Evolutionary conservation across 2,797 vertebrate species (phyloP).

Genomic region (Rallus crepitans): DNA sequence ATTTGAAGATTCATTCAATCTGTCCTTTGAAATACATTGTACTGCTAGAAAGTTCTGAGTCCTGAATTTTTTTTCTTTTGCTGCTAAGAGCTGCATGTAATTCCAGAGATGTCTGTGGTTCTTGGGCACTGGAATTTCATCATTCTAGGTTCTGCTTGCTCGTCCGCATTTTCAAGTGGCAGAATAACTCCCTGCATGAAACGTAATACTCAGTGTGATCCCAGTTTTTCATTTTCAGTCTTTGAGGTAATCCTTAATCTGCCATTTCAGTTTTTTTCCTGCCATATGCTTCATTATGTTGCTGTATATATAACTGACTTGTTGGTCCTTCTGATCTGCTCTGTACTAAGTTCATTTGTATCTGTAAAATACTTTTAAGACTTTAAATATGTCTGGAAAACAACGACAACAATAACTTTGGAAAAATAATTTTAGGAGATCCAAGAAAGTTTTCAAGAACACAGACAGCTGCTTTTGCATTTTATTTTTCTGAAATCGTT

Average conservation of each 20-base stretch:
- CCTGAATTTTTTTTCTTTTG: not conserved
- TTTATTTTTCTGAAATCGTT: slow-evolving; percentile 15
- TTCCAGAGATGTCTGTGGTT: slow-evolving; percentile 17
- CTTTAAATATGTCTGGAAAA: slow-evolving; percentile 27
- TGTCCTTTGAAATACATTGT: not conserved
- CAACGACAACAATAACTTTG: not conserved
- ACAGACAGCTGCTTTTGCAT: not conserved
- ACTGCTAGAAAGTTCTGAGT: not conserved
- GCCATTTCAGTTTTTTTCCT: not conserved
- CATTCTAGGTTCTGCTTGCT: not conserved
- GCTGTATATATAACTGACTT: not conserved
- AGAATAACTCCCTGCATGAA: not conserved
- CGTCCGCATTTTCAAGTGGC: not conserved
- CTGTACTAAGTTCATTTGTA: not conserved
- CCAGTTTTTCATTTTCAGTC: not conserved
- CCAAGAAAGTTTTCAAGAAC: slow-evolving; percentile 40
- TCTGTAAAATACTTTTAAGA: slow-evolving; percentile 6
- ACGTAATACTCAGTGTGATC: not conserved
- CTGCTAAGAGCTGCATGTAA: not conserved
- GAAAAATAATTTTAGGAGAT: slow-evolving; percentile 24
- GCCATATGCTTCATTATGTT: not conserved
- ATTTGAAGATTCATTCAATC: not conserved
- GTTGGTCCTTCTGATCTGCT: not conserved
- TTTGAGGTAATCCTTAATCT: not conserved
- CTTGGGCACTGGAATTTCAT: not conserved